Percentiles rank a stretch among this genome's conserved stretches.
phyloP scores from a whole-genome alignment of 1,140 invertebrate species.

The Hyles euphorbiae region DNA sequence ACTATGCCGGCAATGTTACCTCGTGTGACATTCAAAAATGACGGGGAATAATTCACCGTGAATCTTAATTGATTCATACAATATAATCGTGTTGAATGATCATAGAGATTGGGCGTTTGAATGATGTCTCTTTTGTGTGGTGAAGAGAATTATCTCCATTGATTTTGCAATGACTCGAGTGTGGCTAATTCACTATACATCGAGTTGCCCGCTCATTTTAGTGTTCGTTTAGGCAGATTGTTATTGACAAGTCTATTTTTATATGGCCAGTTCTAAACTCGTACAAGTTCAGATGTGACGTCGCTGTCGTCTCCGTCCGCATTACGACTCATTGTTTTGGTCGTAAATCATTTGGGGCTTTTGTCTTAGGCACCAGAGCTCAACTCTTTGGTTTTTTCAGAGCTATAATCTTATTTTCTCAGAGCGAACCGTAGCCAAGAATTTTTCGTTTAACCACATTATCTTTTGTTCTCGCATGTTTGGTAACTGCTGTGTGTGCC shows the following conservation, averaged over 20 bases:
- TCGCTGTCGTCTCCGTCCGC: constrained; percentile 3
- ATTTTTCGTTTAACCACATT: no score
- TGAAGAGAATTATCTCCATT: constrained; percentile 20
- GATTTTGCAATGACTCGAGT: constrained; percentile 27
- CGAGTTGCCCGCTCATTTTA: constrained; percentile 46
- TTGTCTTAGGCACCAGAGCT: constrained; percentile 8
- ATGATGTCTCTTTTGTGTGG: not conserved
- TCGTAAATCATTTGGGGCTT: constrained; percentile 12
- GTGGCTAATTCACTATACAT: constrained; percentile 41
- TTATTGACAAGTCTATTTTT: constrained; percentile 46
- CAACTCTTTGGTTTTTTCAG: constrained; percentile 2
- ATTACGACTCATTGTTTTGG: constrained; percentile 24
- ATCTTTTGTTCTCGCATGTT: no score
- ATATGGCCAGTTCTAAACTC: constrained; percentile 21
- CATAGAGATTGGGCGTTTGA: no score
- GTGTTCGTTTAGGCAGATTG: constrained; percentile 46
- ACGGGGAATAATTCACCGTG: not conserved
- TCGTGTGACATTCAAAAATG: constrained; percentile 15
- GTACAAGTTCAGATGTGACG: constrained; percentile 9
- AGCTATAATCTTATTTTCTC: constrained; percentile 3
- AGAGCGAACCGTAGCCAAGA: no score
- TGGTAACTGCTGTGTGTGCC: no score
- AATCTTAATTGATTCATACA: no score
- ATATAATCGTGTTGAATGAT: no score
- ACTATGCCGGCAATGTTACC: constrained; percentile 51